phyloP scores from a whole-genome alignment of 2,113 vertebrate genomes.

The Hypomesus transpacificus region DNA sequence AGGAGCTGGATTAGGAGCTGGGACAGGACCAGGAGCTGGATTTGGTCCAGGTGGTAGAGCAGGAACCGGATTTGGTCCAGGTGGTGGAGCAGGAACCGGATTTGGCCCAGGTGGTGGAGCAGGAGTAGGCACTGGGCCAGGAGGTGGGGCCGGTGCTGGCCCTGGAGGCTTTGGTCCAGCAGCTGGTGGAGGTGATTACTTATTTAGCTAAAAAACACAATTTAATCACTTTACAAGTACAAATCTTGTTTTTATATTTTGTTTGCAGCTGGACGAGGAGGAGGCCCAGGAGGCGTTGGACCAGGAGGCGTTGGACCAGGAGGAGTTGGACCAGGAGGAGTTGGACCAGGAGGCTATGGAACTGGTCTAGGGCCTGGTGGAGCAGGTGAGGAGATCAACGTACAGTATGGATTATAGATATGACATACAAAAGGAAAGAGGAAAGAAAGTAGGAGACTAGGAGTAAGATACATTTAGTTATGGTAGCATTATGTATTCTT shows the following conservation, averaged over 20 bases:
- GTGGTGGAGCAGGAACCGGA: slow-evolving; percentile 31
- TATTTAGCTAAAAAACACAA: background rate
- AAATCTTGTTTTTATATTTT: background rate
- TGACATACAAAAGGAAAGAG: background rate
- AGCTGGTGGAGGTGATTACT: background rate
- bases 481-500: too few species aligned
- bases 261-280: background rate
- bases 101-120: slow-evolving; percentile 8
- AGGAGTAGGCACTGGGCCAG: slow-evolving; percentile 7
- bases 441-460: background rate
- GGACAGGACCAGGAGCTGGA: slow-evolving; percentile 18
- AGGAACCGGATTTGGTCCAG: slow-evolving; percentile 17
- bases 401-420: slow-evolving; percentile 5
- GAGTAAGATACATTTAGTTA: background rate
- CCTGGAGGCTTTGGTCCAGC: slow-evolving; percentile 11
- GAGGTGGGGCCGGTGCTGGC: slow-evolving; percentile 25
- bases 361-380: background rate
- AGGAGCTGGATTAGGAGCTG: slow-evolving; percentile 42
- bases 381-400: slow-evolving; percentile 4
- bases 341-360: slow-evolving; percentile 15
- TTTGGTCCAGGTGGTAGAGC: slow-evolving; percentile 10
- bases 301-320: slow-evolving; percentile 10
- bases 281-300: background rate
- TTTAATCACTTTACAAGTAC: background rate
- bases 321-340: background rate